A percentile compares a stretch with the other conserved stretches of the same genome.
Conservation (phyloP, 2,888 invertebrate species). For the Clostera curtula region DNA sequence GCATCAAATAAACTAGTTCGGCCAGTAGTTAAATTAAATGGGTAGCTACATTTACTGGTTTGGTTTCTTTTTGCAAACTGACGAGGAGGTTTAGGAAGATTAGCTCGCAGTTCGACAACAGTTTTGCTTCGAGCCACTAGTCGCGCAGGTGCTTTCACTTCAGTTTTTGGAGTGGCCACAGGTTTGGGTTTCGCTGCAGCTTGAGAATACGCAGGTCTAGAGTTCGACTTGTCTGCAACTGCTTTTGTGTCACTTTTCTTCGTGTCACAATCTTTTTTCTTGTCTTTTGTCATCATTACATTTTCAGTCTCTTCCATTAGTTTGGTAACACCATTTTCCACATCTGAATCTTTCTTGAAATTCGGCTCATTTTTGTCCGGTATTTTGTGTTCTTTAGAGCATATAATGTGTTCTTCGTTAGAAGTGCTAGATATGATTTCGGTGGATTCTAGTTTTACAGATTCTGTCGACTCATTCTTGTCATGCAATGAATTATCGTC, state of each 20-base stretch:
- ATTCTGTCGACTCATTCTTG: conserved; percentile 5
- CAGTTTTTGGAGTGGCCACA: conserved; percentile 36
- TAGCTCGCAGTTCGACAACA: conserved; percentile 58
- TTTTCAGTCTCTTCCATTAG: conserved; percentile 7
- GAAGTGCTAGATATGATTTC: no score
- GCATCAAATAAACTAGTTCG: conserved; percentile 60
- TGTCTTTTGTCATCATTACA: conserved; percentile 24
- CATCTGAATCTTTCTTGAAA: conserved; percentile 10
- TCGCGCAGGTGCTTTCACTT: conserved; percentile 44
- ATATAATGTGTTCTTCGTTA: no score
- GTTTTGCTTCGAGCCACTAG: conserved; percentile 58
- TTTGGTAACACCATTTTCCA: no score
- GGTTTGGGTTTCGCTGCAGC: conserved; percentile 68
- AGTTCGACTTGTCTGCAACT: conserved; percentile 31
- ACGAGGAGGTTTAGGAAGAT: conserved; percentile 31
- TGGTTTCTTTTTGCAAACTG: conserved; percentile 45
- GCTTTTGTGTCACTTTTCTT: conserved; percentile 38
- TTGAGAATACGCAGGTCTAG: conserved; percentile 65
- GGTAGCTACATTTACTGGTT: conserved; percentile 65
- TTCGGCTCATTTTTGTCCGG: conserved; percentile 14
- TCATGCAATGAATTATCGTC: no score
- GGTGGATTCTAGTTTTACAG: conserved; percentile 1
- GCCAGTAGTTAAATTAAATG: conserved; percentile 67
- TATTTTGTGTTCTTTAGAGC: conserved; percentile 5
- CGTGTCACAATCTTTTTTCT: conserved; percentile 32